Conservation (phyloP, 2,797 vertebrate species). For the Tiaroga cobitis region DNA sequence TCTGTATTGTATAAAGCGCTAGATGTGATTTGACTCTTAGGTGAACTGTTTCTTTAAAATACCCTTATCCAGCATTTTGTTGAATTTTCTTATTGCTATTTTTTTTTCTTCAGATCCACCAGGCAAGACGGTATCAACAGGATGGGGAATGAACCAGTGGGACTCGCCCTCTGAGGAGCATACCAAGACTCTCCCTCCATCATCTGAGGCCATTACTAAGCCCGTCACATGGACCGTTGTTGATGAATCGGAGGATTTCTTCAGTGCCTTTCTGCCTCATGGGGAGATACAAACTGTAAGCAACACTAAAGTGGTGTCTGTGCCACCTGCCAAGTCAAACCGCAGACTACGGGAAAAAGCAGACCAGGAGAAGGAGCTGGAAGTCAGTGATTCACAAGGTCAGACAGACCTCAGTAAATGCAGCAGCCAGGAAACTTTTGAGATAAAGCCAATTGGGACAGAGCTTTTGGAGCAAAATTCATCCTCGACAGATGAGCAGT, state of each 20-base stretch:
- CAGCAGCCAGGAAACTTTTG: conserved; percentile 49
- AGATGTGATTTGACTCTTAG: not conserved
- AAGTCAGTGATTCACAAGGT: conserved; percentile 59
- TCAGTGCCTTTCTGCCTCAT: conserved; percentile 91
- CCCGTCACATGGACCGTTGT: conserved; percentile 93
- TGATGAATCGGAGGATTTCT: conserved; percentile 96
- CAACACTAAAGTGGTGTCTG: conserved; percentile 87
- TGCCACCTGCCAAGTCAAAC: conserved; percentile 89
- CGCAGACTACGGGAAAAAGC: conserved; percentile 85
- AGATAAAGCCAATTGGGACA: conserved; percentile 62
- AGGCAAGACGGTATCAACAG: conserved; percentile 84
- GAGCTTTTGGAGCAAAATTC: conserved; percentile 55
- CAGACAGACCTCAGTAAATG: conserved; percentile 44
- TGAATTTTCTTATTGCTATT: not conserved
- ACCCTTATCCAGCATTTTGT: not conserved
- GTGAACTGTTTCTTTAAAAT: not conserved
- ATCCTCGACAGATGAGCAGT: conserved; percentile 58
- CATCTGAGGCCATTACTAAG: conserved; percentile 93
- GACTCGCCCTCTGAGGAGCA: conserved; percentile 80
- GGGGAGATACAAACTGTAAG: conserved; percentile 80
- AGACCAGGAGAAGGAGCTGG: conserved; percentile 66
- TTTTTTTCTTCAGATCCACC: conserved; percentile 67
- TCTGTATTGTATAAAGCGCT: not conserved
- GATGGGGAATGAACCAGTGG: conserved; percentile 95
- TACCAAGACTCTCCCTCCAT: conserved; percentile 73